Evolutionary conservation across 1,140 invertebrate genomes (phyloP), one percentile per base, ranked within the genome.

Genomic region (Campoletis sonorensis): DNA sequence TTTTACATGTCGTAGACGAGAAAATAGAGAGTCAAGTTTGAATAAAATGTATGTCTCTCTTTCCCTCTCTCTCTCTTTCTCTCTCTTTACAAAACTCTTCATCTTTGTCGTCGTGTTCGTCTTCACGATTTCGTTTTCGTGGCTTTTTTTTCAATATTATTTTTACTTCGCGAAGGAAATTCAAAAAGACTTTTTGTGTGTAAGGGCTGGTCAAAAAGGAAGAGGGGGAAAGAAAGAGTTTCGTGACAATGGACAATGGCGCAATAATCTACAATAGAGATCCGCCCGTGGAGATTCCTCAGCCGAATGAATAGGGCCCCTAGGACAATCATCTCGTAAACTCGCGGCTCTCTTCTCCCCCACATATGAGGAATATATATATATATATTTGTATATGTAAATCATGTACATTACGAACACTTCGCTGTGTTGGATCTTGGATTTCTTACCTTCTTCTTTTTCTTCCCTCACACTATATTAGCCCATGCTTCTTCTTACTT

Each of bases 261-360:
- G 85, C 84, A 87, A 87, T 88, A 87, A 89, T 89, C 85, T 87
- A 87, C 88, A 89, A 88, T 88, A 87, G 84, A 87, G 86, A 88
- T 89, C 85, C 85, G 84, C 84, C 78, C 80, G 76, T 26, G 85
- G 84, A 87, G 87, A 87, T 88, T 87, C 79, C 84, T 75, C 83
- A 40, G 82, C 67, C 77, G 84, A 85, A 89, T 88, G 87, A 88
- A 89, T 88, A 87, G 87, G 84, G 79, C 78, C 82, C 58, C 81
- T 84, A 84, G 88, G 86, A 89, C 88, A 88, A 87, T 89, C 84
- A 86, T 89, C 88, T 86, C 88, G 85, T 89, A 89, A 89, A 89
- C 82, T 88, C 73, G 84, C 75, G 84, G 81, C 82, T 86, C 85
- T 86, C 84, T 87, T 87, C 40, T 45, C 40, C 40, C 40, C 40